Conservation (phyloP, 2,797 vertebrate species). For the Lithobates sylvaticus region DNA sequence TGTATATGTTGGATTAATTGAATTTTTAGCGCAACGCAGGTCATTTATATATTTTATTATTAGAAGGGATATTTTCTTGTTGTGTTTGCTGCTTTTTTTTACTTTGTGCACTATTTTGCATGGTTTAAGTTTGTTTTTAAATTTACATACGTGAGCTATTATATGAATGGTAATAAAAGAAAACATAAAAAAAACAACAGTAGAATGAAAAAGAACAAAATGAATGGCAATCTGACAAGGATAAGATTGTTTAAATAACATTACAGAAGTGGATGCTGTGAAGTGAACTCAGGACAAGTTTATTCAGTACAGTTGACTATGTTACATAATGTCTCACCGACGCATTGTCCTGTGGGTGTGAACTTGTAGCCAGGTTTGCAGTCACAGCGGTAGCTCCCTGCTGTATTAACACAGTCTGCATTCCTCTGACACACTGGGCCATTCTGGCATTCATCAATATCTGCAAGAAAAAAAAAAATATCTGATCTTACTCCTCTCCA, state of each 20-base stretch:
- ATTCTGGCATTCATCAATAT: constrained; percentile 97
- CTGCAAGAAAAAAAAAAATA: constrained; percentile 68
- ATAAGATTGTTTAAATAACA: background rate
- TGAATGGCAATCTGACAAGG: background rate
- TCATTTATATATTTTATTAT: no score
- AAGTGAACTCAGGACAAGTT: background rate
- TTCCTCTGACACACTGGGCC: constrained; percentile 95
- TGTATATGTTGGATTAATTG: no score
- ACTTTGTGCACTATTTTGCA: no score
- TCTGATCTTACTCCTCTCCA: background rate
- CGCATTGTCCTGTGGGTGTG: constrained; percentile 90
- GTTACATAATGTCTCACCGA: constrained; percentile 77
- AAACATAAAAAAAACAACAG: background rate
- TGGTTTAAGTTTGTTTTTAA: no score
- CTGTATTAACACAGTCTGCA: constrained; percentile 89
- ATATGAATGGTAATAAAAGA: background rate
- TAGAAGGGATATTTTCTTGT: no score
- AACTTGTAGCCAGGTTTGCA: constrained; percentile 92
- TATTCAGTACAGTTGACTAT: background rate
- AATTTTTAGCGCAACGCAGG: no score
- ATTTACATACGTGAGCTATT: background rate
- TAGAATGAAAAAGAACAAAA: background rate
- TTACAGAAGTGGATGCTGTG: constrained; percentile 7
- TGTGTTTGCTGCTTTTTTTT: no score
- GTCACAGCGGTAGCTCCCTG: constrained; percentile 94